Evolutionary conservation across 2,888 invertebrate genomes (phyloP).

Genomic region (Caradrina clavipalpis): DNA sequence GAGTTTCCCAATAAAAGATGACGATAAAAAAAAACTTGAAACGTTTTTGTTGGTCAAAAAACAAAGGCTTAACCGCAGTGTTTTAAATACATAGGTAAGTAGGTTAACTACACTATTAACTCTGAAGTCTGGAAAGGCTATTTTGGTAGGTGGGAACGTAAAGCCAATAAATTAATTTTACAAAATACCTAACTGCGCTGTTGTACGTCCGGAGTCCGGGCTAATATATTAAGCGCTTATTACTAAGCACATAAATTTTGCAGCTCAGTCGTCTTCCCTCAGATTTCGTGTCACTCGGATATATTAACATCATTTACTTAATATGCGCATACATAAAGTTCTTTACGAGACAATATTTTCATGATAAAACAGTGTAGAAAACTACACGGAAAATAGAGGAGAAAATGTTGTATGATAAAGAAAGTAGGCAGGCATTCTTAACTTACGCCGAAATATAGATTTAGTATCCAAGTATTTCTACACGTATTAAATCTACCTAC

Average conservation of each 20-base stretch:
- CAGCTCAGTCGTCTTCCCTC: constrained; percentile 61
- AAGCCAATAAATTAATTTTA: constrained; percentile 4
- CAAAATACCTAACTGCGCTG: constrained; percentile 1
- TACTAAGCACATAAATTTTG: constrained; percentile 75
- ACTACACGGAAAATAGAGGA: constrained; percentile 31
- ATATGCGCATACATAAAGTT: constrained; percentile 78
- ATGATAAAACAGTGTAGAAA: constrained; percentile 51
- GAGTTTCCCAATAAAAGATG: too few relatives aligned
- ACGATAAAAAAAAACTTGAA: too few relatives aligned
- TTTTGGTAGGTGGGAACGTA: not conserved
- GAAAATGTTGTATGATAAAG: constrained; percentile 17
- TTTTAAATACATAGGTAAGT: too few relatives aligned
- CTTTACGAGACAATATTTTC: constrained; percentile 68
- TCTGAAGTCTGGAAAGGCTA: too few relatives aligned
- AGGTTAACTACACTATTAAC: too few relatives aligned
- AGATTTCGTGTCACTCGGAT: constrained; percentile 70
- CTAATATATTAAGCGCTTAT: constrained; percentile 46
- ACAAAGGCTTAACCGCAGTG: too few relatives aligned
- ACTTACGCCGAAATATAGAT: not conserved
- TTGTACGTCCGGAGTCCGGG: not conserved
- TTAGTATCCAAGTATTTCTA: too few relatives aligned
- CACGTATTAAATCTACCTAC: not conserved
- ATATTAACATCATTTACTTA: constrained; percentile 70
- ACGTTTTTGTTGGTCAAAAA: too few relatives aligned
- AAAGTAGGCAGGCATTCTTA: not conserved